Base-by-base conservation (phyloP, 2,113 vertebrate species). In the Glareola pratincola region DNA sequence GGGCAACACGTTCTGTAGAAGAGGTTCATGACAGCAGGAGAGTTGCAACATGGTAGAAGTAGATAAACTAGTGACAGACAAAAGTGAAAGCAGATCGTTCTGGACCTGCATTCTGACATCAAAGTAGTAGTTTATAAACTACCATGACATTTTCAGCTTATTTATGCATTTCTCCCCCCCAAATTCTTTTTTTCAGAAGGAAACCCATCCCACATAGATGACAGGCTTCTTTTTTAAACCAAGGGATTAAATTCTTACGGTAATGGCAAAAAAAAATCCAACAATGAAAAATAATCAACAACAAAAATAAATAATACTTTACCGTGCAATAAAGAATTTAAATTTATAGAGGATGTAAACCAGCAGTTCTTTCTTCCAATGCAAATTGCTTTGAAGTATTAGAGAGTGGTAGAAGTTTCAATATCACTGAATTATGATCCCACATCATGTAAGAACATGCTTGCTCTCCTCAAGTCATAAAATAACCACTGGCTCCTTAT, bases 371-470 rank as follows among this genome's bases (percentile, higher is more conserved):
- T 86, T 89, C 62, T 80, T 66, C 22, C 4, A 18, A 53, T 48
- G 34, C 43, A 85, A 86, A 76, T 73, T 76, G 48, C 78, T 93
- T 82, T 88, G 53, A 90, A 90, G 57, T 36, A 54, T 75, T 85
- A 64, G 78, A 80, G 64, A 97, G 82, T 27, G 22, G 43, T 5
- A 92, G 57, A 95, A 53, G 45, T 85, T 68, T 85, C 48, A 57
- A 51, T 50, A 86, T 73, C 37, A 39, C 39, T 85, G 77, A 45
- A 43, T 60, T 75, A 79, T 22, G 69, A 79, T 79, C 53, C 73
- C n/a, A 45, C 74, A 66, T 30, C 91, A 36, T 59, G 94, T 79
- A 69, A 69, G 71, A 91, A 91, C 95, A 83, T 8, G 88, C 26
- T 78, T 66, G 48, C 69, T 66, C 50, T 92, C 36, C 36, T 85